Evolutionary conservation across 2,888 invertebrate species (phyloP), one percentile per base, ranked within the genome.

Genomic region (Arctia plantaginis): DNA sequence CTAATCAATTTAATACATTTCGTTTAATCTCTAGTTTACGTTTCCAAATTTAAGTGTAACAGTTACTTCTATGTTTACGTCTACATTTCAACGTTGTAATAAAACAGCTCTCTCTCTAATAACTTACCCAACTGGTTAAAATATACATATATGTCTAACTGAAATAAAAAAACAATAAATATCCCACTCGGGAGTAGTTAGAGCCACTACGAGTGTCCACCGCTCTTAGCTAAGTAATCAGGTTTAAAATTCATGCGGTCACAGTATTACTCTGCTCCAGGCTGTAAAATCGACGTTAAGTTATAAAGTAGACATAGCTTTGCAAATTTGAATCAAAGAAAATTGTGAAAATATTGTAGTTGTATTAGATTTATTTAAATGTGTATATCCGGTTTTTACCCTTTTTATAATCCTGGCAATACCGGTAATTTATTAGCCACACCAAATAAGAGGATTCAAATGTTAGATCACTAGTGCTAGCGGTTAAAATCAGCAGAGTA

Each of bases 231-330:
- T 86, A 84, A 86, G 86, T 87, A 87, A 87, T 87, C 86, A 86
- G 82, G 81, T 86, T 86, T 86, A 84, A 87, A 87, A 87, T 87
- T 87, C 87, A 87, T 87, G 86, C 84, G 85, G 83, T 82, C 82
- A 85, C 81, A 84, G 81, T 72, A 72, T 77, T 68, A 75, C 70
- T 55, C 77, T 77, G 71, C 85, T 75, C 79, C 35, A 66, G 82
- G 81, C 81, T 74, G 74, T 78, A 77, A 72, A 79, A 82, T 78
- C 75, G 74, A 80, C 81, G 76, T 73, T 73, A 78, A 83, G 82
- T 85, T 83, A 82, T 77, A 66, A 72, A 68, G 47, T 65, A 74
- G 71, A 66, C 73, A 47, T 51, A 66, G 59, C 71, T 71, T 30
- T 65, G 67, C 62, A 33, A 78, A 80, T 68, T 68, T 71, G 33